A percentile compares a stretch with the other conserved stretches of the same genome.
Conservation (phyloP, 2,797 vertebrate species). For the Trematomus bernacchii region DNA sequence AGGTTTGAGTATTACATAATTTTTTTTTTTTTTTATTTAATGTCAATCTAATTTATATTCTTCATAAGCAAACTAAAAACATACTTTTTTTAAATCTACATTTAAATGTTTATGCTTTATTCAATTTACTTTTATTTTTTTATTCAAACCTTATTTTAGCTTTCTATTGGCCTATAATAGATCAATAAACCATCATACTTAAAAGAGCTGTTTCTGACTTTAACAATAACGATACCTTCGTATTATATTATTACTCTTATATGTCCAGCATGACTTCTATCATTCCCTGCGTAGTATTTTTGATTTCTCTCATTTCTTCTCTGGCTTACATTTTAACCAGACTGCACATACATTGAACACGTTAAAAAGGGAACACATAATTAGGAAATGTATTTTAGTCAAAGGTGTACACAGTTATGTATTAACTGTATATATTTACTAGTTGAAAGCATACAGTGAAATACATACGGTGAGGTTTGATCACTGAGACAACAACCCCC, state of each 20-base stretch:
- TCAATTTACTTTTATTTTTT: too few species aligned
- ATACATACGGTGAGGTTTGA: conserved; percentile 12
- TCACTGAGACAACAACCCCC: conserved; percentile 35
- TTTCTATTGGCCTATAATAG: too few species aligned
- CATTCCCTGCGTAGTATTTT: not conserved
- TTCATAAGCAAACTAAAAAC: too few species aligned
- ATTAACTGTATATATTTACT: conserved; percentile 7
- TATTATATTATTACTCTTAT: not conserved
- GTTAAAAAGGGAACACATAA: not conserved
- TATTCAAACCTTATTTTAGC: too few species aligned
- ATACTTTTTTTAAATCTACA: too few species aligned
- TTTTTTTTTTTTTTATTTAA: too few species aligned
- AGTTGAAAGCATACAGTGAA: conserved; percentile 1
- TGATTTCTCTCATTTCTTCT: not conserved
- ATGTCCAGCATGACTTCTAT: not conserved
- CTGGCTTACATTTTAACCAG: not conserved
- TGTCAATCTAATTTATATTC: too few species aligned
- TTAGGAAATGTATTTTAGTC: not conserved
- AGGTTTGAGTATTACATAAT: too few species aligned
- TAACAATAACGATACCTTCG: not conserved
- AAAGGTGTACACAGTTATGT: not conserved
- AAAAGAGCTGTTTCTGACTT: too few species aligned
- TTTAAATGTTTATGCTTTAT: too few species aligned
- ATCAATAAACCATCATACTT: too few species aligned
- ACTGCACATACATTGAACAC: not conserved